A percentile compares a stretch with the other conserved stretches of the same genome.
These are phyloP conservation scores for Saguinus midas DNA, from an alignment of 2,113 vertebrate genomes.

Conservation along the genomic window DNA sequence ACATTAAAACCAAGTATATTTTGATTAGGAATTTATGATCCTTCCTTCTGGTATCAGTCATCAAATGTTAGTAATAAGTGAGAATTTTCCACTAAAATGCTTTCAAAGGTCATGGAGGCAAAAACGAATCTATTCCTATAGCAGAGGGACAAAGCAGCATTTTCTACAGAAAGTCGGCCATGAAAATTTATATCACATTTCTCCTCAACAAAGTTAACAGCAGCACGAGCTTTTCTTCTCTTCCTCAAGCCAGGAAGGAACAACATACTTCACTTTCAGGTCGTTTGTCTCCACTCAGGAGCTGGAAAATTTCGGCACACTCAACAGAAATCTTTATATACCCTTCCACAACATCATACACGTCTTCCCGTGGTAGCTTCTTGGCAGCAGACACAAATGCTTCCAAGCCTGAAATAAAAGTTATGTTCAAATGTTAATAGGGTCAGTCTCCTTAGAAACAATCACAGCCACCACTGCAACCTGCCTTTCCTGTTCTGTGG, in stretches of 20 bases:
- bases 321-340: constrained; percentile 96
- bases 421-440: neutral
- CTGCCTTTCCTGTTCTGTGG: neutral
- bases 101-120: neutral
- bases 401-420: constrained; percentile 86
- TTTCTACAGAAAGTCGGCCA: neutral
- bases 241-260: neutral
- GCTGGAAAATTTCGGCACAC: constrained; percentile 92
- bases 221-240: neutral
- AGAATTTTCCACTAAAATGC: neutral
- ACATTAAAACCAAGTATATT: neutral
- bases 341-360: constrained; percentile 94
- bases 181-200: neutral
- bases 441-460: neutral
- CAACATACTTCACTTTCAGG: constrained; percentile 87
- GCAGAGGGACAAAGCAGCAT: neutral
- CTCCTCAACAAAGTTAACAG: neutral
- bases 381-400: constrained; percentile 87
- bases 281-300: constrained; percentile 89
- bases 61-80: neutral
- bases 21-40: neutral
- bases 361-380: constrained; percentile 83
- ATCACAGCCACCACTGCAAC: fast-evolving
- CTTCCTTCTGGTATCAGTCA: neutral
- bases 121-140: neutral